A percentile compares a stretch with the other conserved stretches of the same genome.
phyloP scores from a whole-genome alignment of 2,797 vertebrate genomes.

The Eptatretus atami region DNA sequence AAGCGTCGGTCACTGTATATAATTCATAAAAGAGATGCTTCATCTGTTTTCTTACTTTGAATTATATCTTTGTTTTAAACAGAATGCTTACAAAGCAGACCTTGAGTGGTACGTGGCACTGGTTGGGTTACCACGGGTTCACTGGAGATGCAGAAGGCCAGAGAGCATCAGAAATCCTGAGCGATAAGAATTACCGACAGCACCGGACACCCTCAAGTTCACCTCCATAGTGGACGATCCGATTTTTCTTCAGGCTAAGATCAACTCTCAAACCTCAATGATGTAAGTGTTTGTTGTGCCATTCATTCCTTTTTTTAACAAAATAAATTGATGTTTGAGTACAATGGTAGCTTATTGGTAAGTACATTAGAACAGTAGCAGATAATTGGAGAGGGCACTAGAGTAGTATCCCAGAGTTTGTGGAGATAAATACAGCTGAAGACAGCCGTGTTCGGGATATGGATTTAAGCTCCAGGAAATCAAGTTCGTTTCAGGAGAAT shows the following conservation, averaged over 20 bases:
- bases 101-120: conserved; percentile 7
- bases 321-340: too few species aligned
- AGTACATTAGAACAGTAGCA: too few species aligned
- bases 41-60: too few species aligned
- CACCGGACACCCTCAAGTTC: conserved; percentile 1
- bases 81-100: conserved; percentile 6
- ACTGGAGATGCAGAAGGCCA: conserved; percentile 3
- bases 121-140: conserved; percentile 6
- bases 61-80: not conserved
- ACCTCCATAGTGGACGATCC: conserved; percentile 6
- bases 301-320: not conserved
- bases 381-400: too few species aligned
- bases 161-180: conserved; percentile 7
- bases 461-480: too few species aligned
- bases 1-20: too few species aligned
- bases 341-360: too few species aligned
- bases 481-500: too few species aligned
- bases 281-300: conserved; percentile 3
- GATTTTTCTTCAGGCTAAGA: conserved; percentile 6
- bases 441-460: too few species aligned
- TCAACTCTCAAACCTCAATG: conserved; percentile 6
- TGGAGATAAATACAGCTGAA: too few species aligned
- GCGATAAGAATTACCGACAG: conserved; percentile 7
- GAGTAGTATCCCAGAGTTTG: too few species aligned
- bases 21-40: too few species aligned